Evolutionary conservation across 1,140 invertebrate species (phyloP).

Genomic region (Luehdorfia chinensis): DNA sequence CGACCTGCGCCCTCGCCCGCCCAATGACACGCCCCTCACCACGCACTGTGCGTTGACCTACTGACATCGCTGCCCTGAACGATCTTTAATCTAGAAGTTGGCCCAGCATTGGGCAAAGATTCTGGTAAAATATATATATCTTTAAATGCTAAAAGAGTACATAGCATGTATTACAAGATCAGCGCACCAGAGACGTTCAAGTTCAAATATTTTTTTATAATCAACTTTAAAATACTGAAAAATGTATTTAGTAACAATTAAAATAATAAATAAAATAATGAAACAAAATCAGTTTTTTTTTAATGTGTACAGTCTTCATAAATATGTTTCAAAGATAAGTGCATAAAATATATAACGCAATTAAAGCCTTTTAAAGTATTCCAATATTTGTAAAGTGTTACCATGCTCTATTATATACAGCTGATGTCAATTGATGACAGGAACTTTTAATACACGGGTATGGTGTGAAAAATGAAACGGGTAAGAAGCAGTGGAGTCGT

Average conservation of each 20-base stretch:
- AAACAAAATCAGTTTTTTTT: too few species aligned
- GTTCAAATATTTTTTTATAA: background rate
- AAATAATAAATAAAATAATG: too few species aligned
- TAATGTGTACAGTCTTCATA: too few species aligned
- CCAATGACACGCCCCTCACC: conserved; percentile 44
- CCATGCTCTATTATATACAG: background rate
- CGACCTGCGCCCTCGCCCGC: conserved; percentile 32
- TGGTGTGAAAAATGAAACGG: conserved; percentile 11
- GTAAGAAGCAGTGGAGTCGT: conserved; percentile 13
- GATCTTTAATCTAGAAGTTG: conserved; percentile 65
- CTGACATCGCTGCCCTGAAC: conserved; percentile 61
- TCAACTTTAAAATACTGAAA: too few species aligned
- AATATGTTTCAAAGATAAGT: too few species aligned
- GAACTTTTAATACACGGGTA: conserved; percentile 6
- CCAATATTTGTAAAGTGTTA: background rate
- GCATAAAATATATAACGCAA: too few species aligned
- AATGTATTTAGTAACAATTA: too few species aligned
- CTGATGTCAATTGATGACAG: conserved; percentile 8
- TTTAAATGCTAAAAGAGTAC: too few species aligned
- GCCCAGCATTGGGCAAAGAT: conserved; percentile 30
- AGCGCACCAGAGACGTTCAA: background rate
- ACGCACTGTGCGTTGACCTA: conserved; percentile 73
- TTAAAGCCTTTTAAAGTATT: too few species aligned
- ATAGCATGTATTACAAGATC: too few species aligned
- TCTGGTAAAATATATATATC: too few species aligned